These are phyloP conservation scores for Drosophila helvetica DNA, from an alignment of 2,888 invertebrate species.

Conservation along the genomic window DNA sequence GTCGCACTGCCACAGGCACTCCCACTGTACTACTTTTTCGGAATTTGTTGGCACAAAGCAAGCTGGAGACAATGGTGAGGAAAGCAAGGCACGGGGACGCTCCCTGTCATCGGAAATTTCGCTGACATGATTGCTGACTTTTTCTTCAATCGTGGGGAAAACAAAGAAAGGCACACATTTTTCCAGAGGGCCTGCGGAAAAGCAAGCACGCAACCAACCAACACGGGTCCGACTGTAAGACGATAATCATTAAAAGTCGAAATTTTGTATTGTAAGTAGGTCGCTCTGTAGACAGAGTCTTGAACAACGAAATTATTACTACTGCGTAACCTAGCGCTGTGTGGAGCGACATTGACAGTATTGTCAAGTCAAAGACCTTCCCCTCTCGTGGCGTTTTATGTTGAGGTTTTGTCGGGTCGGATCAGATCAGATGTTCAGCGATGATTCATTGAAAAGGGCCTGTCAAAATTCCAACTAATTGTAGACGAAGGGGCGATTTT, in stretches of 20 bases:
- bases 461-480: slow-evolving; percentile 60
- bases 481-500: slow-evolving; percentile 43
- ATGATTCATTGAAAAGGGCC: slow-evolving; percentile 41
- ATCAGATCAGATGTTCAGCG: slow-evolving; percentile 22
- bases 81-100: neutral
- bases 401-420: slow-evolving; percentile 8
- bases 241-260: neutral
- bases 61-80: slow-evolving; percentile 14
- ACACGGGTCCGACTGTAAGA: neutral
- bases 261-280: neutral
- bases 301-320: neutral
- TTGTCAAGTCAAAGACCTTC: neutral
- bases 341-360: neutral
- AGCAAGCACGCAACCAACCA: neutral
- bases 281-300: neutral
- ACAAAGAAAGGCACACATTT: slow-evolving; percentile 17
- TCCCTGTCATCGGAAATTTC: slow-evolving; percentile 22
- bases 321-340: no score
- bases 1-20: slow-evolving; percentile 5
- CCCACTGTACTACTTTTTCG: slow-evolving; percentile 30
- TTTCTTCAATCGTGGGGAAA: slow-evolving; percentile 28
- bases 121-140: slow-evolving; percentile 16
- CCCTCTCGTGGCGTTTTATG: slow-evolving; percentile 17
- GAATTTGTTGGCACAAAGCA: slow-evolving; percentile 51
- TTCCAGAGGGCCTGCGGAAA: neutral